phyloP scores from a whole-genome alignment of 2,113 vertebrate genomes.

The Pterocles burchelli region DNA sequence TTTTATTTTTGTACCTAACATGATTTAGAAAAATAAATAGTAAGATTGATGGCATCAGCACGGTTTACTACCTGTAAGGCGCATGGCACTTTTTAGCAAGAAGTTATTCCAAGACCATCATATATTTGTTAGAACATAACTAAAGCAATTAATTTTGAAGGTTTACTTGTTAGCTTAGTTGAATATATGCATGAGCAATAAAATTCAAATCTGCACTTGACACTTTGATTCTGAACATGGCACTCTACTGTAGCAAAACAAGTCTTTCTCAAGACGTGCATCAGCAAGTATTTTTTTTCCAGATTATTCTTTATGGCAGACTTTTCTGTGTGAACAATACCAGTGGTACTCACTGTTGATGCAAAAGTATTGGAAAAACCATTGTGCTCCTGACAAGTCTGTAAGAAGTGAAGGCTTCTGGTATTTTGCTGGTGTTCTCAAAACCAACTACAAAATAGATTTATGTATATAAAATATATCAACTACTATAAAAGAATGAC shows the following conservation, averaged over 20 bases:
- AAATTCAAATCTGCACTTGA: not conserved
- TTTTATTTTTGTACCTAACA: not conserved
- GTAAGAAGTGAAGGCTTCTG: not conserved
- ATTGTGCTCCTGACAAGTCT: not conserved
- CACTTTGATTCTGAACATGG: conserved; percentile 1
- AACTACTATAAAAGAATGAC: not conserved
- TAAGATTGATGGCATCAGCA: not conserved
- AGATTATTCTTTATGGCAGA: not conserved
- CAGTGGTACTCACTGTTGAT: not conserved
- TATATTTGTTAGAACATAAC: not conserved
- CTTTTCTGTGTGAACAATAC: not conserved
- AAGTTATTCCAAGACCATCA: not conserved
- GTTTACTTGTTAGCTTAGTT: not conserved
- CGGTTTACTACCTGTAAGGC: not conserved
- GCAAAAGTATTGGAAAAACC: not conserved
- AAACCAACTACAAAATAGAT: not conserved
- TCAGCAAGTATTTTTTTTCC: not conserved
- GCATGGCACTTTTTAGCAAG: not conserved
- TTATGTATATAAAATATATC: not conserved
- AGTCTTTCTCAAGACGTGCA: not conserved
- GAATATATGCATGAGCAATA: conserved; percentile 5
- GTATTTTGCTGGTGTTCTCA: not conserved
- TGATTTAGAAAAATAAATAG: not conserved
- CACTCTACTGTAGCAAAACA: not conserved
- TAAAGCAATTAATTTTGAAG: not conserved